Evolutionary conservation across 2,888 invertebrate species (phyloP).

Genomic region (Frankliniella fusca): DNA sequence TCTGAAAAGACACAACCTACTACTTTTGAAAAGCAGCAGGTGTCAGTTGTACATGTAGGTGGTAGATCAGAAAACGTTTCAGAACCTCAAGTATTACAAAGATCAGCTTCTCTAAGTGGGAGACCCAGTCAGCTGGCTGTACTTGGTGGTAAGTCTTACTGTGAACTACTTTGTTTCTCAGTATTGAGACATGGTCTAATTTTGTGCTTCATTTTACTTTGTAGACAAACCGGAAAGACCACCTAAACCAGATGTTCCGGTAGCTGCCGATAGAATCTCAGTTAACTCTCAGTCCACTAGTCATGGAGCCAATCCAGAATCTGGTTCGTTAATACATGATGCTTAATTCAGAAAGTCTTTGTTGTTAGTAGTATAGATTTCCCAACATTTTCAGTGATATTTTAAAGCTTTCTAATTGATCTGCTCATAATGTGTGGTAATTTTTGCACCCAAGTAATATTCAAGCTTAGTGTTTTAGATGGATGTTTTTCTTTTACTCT

Average conservation of each 20-base stretch:
- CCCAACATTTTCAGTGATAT: not conserved
- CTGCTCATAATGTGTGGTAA: slow-evolving; percentile 27
- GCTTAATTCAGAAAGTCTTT: not conserved
- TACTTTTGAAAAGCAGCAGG: slow-evolving; percentile 70
- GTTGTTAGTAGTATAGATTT: not conserved
- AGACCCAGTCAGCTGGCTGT: slow-evolving; percentile 30
- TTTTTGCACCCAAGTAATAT: not conserved
- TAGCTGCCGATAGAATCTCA: slow-evolving; percentile 1
- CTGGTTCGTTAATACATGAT: not conserved
- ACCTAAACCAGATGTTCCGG: slow-evolving; percentile 39
- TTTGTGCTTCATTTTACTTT: not conserved
- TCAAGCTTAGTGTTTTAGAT: too few species aligned
- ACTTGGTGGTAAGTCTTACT: slow-evolving; percentile 6
- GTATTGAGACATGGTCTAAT: slow-evolving; percentile 17
- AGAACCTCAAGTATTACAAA: slow-evolving; percentile 20
- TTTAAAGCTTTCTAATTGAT: slow-evolving; percentile 17
- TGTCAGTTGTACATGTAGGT: slow-evolving; percentile 62
- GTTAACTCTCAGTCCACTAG: not conserved
- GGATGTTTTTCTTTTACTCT: too few species aligned
- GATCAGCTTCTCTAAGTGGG: slow-evolving; percentile 15
- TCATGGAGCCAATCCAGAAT: slow-evolving; percentile 1
- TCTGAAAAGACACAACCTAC: slow-evolving; percentile 65
- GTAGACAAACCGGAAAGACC: slow-evolving; percentile 40
- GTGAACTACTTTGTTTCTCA: not conserved
- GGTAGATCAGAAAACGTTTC: slow-evolving; percentile 36